Percentiles rank a stretch among this genome's conserved stretches.
phyloP scores from a whole-genome alignment of 2,888 invertebrate species.

The Cyrtodaria siliqua region DNA sequence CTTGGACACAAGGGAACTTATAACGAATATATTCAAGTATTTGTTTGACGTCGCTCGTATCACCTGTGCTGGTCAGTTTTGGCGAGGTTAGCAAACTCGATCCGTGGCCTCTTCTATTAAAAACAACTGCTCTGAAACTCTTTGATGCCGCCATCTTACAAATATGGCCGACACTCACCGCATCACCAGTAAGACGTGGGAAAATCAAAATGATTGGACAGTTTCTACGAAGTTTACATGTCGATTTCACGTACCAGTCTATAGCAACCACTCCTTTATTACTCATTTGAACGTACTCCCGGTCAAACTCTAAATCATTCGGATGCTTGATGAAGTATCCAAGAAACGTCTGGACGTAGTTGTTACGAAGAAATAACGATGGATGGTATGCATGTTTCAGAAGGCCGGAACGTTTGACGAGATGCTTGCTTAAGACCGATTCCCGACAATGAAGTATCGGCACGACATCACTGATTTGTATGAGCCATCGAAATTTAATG shows the following conservation, averaged over 20 bases:
- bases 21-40: conserved; percentile 78
- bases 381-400: conserved; percentile 74
- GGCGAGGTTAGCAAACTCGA: conserved; percentile 78
- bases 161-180: conserved; percentile 64
- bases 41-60: conserved; percentile 79
- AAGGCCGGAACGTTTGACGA: conserved; percentile 72
- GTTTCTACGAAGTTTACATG: conserved; percentile 54
- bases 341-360: conserved; percentile 79
- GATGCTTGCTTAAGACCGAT: conserved; percentile 77
- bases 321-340: conserved; percentile 46
- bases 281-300: conserved; percentile 81
- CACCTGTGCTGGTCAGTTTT: conserved; percentile 78
- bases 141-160: conserved; percentile 66
- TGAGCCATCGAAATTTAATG: no score
- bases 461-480: conserved; percentile 33
- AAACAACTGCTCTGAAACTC: conserved; percentile 79
- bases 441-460: conserved; percentile 76
- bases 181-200: conserved; percentile 78
- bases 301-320: conserved; percentile 67
- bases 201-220: conserved; percentile 76
- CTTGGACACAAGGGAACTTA: conserved; percentile 69
- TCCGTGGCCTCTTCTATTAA: conserved; percentile 82
- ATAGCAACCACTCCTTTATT: conserved; percentile 82
- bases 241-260: conserved; percentile 77
- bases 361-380: conserved; percentile 67